These are phyloP conservation scores for Callipepla californica DNA, from an alignment of 2,113 vertebrate species.

Conservation along the genomic window DNA sequence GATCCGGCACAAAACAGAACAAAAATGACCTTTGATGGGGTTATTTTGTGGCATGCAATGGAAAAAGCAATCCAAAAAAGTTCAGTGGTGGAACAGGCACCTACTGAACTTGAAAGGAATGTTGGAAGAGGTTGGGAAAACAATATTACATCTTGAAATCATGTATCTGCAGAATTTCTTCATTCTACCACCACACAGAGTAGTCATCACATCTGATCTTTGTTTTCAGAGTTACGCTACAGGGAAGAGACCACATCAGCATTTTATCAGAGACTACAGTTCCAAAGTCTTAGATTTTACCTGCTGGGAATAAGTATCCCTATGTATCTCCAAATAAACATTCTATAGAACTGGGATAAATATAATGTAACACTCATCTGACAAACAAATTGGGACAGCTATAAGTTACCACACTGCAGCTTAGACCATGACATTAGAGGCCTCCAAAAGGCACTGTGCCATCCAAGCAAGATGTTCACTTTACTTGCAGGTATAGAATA, in stretches of 20 bases:
- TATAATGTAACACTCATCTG: background rate
- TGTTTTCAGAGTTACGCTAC: background rate
- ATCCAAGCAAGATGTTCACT: background rate
- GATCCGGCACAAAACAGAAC: constrained; percentile 44
- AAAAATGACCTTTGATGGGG: constrained; percentile 37
- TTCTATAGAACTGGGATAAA: background rate
- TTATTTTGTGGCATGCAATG: constrained; percentile 6
- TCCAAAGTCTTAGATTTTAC: constrained; percentile 15
- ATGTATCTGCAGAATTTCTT: constrained; percentile 40
- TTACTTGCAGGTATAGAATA: background rate
- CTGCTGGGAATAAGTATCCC: background rate
- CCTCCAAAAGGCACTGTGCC: background rate
- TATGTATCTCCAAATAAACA: background rate
- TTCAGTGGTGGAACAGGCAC: constrained; percentile 29
- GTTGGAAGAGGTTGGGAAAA: constrained; percentile 39
- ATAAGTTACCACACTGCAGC: background rate
- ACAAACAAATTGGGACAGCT: background rate
- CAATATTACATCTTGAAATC: constrained; percentile 54
- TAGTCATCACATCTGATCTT: constrained; percentile 28
- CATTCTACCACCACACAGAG: constrained; percentile 41
- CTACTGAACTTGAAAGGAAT: constrained; percentile 65
- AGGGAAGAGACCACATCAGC: background rate
- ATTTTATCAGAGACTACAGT: background rate
- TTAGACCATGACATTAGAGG: background rate
- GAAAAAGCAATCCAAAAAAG: constrained; percentile 34